A percentile compares a stretch with the other conserved stretches of the same genome.
phyloP scores from a whole-genome alignment of 2,797 vertebrate species.

The Rhynchonycteris naso region DNA sequence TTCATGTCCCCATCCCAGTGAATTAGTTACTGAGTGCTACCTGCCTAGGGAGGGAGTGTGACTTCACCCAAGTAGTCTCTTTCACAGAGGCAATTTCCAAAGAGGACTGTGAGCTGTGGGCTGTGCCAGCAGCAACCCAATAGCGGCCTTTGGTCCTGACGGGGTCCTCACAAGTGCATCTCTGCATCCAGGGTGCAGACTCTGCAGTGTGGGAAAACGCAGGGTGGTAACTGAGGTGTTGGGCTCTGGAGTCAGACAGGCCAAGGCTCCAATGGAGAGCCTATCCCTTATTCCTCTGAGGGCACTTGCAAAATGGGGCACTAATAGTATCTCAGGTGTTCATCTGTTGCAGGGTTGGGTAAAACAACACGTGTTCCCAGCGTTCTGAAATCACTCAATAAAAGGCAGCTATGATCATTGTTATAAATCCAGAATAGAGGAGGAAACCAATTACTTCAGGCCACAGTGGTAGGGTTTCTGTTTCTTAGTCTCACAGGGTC shows the following conservation, averaged over 20 bases:
- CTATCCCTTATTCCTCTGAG: not conserved
- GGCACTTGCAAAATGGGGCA: not conserved
- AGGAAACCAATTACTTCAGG: not conserved
- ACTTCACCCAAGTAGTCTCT: not conserved
- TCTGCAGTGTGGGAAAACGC: not conserved
- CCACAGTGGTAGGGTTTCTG: not conserved
- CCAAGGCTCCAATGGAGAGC: not conserved
- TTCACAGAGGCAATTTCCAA: not conserved
- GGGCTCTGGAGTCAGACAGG: not conserved
- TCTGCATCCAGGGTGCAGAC: not conserved
- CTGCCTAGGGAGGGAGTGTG: not conserved
- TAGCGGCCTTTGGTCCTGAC: not conserved
- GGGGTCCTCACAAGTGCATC: too few species aligned
- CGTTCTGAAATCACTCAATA: not conserved
- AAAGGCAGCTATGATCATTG: not conserved
- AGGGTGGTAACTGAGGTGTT: not conserved
- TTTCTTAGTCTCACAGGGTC: not conserved
- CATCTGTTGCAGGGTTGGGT: too few species aligned
- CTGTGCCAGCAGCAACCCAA: not conserved
- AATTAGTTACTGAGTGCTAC: too few species aligned
- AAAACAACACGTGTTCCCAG: not conserved
- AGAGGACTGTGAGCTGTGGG: not conserved
- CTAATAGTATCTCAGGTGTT: rapidly evolving
- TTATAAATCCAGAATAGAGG: not conserved
- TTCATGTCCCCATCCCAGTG: not conserved